Evolutionary conservation across 2,888 invertebrate genomes (phyloP), one percentile per base, ranked within the genome.

Genomic region (Ormia ochracea): DNA sequence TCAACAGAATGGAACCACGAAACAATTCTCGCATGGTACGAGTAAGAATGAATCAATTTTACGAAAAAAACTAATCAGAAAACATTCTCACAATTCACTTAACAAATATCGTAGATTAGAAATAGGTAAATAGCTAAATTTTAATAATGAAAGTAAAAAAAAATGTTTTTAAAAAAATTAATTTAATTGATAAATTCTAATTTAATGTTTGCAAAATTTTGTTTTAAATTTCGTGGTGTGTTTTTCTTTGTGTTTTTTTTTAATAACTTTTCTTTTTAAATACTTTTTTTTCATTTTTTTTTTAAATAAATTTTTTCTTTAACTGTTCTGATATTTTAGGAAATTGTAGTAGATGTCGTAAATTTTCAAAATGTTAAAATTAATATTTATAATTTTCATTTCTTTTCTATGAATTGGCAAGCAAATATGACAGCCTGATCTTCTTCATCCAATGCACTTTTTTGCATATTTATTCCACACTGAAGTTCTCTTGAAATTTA

Each of bases 1-100:
- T 90, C 95, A 95, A 90, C 95, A 96, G 91, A 96, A 96, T 87
- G 96, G 96, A 89, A 93, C 95, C 87, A 94, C 95, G 78, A 96
- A 96, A 91, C 94, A 89, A 83, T 86, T 96, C 91, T 93, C 95
- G 89, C 94, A 95, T 92, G 96, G 96, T 96, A 93, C 92, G 93
- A 92, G 91, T 92, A 92, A 92, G 91, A 92, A 91, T 91, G 92
- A 91, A 88, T 83, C 86, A 92, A 92, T 91, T 92, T 92, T 92
- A 92, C 92, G 93, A 91, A 93, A 90, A 88, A 88, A 88, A 88
- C 87, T 89, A 85, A 88, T 88, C 88, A 89, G 88, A 88, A 89
- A 90, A 88, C 88, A 89, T 90, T 85, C 89, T 89, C 89, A 90
- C 89, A 90, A 89, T 87, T 89, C 89, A 89, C 89, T 89, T 88